Percentiles rank a stretch among this genome's conserved stretches.
Evolutionary conservation across 2,113 vertebrate genomes (phyloP).

Genomic region (Psettodes erumei): DNA sequence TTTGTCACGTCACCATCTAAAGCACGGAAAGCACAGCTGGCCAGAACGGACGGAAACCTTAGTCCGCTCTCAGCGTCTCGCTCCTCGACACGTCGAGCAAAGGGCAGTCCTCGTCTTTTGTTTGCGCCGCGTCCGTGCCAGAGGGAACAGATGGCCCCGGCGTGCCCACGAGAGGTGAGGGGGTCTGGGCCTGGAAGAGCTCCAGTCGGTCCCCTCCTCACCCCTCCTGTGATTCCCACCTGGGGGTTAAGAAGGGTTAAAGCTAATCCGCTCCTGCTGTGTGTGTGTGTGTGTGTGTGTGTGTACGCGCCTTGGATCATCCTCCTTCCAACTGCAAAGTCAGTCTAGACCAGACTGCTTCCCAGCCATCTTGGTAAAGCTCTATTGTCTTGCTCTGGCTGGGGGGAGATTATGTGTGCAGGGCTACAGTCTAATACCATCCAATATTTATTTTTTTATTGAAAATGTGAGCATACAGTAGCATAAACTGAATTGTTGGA

Average conservation of each 20-base stretch:
- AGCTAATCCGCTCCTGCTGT: conserved; percentile 59
- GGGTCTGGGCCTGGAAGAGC: conserved; percentile 48
- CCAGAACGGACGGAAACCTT: not conserved
- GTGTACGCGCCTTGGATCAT: conserved; percentile 29
- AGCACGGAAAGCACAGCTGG: not conserved
- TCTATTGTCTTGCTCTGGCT: conserved; percentile 21
- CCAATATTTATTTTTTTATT: not conserved
- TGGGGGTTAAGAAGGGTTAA: conserved; percentile 75
- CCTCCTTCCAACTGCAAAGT: conserved; percentile 40
- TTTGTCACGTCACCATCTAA: not conserved
- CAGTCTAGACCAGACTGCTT: conserved; percentile 62
- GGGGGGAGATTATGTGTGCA: conserved; percentile 30
- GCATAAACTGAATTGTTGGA: not conserved
- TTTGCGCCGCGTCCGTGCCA: conserved; percentile 37
- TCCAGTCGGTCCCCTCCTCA: conserved; percentile 28
- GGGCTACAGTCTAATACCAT: not conserved
- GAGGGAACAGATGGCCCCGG: conserved; percentile 68
- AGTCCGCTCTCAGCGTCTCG: not conserved
- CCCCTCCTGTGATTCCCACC: conserved; percentile 37
- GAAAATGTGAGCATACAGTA: not conserved
- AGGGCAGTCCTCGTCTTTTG: conserved; percentile 28
- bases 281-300: conserved; percentile 33
- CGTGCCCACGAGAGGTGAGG: conserved; percentile 53
- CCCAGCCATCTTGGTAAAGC: conserved; percentile 17
- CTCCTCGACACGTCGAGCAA: conserved; percentile 5